A percentile compares a stretch with the other conserved stretches of the same genome.
Evolutionary conservation across 2,888 invertebrate genomes (phyloP).

Genomic region (Drosophila barbarae): DNA sequence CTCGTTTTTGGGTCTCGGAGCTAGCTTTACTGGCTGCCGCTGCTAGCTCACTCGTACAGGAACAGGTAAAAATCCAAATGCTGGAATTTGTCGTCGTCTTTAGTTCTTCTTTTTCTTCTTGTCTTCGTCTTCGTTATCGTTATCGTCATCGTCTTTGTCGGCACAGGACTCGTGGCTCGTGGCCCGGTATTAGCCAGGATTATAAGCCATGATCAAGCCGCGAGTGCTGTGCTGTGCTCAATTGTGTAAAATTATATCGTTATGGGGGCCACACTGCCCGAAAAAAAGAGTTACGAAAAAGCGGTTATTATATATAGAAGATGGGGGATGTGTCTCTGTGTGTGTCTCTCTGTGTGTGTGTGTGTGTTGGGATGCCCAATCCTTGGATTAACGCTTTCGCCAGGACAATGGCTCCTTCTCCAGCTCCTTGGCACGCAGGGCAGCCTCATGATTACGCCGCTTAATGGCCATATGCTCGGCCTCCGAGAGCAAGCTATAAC

Average conservation of each 20-base stretch:
- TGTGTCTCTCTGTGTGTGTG: too few relatives aligned
- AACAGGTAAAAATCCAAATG: constrained; percentile 25
- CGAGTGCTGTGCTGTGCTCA: constrained; percentile 25
- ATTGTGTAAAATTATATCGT: constrained; percentile 7
- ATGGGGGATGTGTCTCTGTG: neutral
- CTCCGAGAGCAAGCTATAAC: constrained; percentile 53
- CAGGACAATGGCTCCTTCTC: constrained; percentile 63
- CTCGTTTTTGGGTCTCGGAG: neutral
- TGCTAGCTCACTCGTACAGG: constrained; percentile 10
- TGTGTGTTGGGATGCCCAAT: neutral
- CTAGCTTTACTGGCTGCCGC: neutral
- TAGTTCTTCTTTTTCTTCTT: too few relatives aligned
- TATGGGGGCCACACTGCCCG: too few relatives aligned
- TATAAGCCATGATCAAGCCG: constrained; percentile 14
- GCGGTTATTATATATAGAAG: constrained; percentile 1
- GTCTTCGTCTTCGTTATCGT: neutral
- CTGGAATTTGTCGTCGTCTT: neutral
- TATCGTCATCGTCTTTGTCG: neutral
- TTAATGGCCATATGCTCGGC: constrained; percentile 52
- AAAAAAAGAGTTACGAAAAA: constrained; percentile 1
- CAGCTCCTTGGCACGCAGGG: constrained; percentile 58
- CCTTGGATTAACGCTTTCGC: constrained; percentile 51
- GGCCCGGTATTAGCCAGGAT: too few relatives aligned
- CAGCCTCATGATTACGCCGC: constrained; percentile 54
- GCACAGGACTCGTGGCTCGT: constrained; percentile 28